Evolutionary conservation across 2,113 vertebrate species (phyloP), one percentile per base, ranked within the genome.

Genomic region (Rhinoderma darwinii): DNA sequence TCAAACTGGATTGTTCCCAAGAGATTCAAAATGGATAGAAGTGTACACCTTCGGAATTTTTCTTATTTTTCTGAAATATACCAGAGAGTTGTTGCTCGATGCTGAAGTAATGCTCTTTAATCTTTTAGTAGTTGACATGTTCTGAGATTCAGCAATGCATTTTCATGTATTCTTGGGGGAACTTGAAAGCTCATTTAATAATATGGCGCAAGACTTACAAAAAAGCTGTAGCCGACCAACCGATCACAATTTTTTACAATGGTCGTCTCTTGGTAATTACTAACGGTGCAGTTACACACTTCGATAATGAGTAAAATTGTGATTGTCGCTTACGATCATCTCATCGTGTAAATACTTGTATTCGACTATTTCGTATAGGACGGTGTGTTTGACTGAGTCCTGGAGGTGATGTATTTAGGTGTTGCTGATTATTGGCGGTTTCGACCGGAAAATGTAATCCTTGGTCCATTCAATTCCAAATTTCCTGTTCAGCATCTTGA

Each of bases 151-250:
- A 47, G 73, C 41, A 27, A 75, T 75, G 73, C n/a, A 75, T 75
- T 75, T 75, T 75, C 39, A 75, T 75, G 41, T 75, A 44, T 44
- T 75, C 73, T 75, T n/a, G 12, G n/a, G 41, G 73, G n/a, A 75
- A 25, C 37, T 41, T 72, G 68, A 72, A 72, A 43, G 72, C 25
- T 75, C 41, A 75, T 75, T 75, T 75, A 43, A 75, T 75, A 75
- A 75, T 5, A 75, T 75, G 73, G 73, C 27, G 41, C 25, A 75
- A 47, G 14, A 15, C n/a, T 30, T 75, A 75, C 39, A 47, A 30
- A 44, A 43, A 47, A 6, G 41, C 20, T 75, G n/a, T 44, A 47
- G 27, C 73, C 41, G 7, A 72, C 35, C 68, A 41, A 72, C 68
- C 68, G 25, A 72, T 72, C 35, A 4, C 35, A 12, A n/a, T n/a